Percentiles rank a stretch among this genome's conserved stretches.
Evolutionary conservation across 2,888 invertebrate genomes (phyloP).

Genomic region (Tillus elongatus): DNA sequence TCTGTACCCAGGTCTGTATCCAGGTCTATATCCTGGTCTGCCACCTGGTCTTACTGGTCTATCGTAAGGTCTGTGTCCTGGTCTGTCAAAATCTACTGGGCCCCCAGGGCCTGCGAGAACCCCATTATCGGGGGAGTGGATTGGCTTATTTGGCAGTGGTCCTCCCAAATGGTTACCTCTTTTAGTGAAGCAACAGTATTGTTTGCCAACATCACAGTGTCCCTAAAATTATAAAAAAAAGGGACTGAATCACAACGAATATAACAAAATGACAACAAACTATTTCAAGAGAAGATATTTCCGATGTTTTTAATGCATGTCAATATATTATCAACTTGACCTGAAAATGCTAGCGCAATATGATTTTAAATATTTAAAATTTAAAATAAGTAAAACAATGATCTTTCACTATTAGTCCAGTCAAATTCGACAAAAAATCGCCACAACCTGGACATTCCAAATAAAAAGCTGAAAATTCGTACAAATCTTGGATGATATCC

Average conservation of each 20-base stretch:
- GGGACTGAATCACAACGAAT: not conserved
- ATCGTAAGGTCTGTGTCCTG: slow-evolving; percentile 10
- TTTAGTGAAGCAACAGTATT: slow-evolving; percentile 54
- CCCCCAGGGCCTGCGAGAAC: slow-evolving; percentile 44
- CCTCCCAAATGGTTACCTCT: slow-evolving; percentile 28
- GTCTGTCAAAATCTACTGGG: slow-evolving; percentile 23
- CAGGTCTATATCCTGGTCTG: slow-evolving; percentile 8
- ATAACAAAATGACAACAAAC: too few relatives aligned
- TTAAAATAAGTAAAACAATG: too few relatives aligned
- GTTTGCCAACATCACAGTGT: slow-evolving; percentile 53
- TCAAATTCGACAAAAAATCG: too few relatives aligned
- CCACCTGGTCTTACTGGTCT: slow-evolving; percentile 12
- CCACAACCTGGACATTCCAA: too few relatives aligned
- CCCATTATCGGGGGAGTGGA: slow-evolving; percentile 37
- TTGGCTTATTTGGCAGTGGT: slow-evolving; percentile 33
- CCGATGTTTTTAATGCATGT: too few relatives aligned
- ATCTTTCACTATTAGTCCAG: too few relatives aligned
- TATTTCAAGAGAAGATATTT: too few relatives aligned
- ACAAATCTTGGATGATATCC: too few relatives aligned
- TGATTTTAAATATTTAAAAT: too few relatives aligned
- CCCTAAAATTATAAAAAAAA: slow-evolving; percentile 42
- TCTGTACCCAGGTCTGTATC: slow-evolving; percentile 9
- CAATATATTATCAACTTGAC: too few relatives aligned
- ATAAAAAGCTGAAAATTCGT: too few relatives aligned
- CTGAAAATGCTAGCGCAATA: too few relatives aligned